These are phyloP conservation scores for Selene dorsalis DNA, from an alignment of 2,797 vertebrate genomes.

Conservation along the genomic window DNA sequence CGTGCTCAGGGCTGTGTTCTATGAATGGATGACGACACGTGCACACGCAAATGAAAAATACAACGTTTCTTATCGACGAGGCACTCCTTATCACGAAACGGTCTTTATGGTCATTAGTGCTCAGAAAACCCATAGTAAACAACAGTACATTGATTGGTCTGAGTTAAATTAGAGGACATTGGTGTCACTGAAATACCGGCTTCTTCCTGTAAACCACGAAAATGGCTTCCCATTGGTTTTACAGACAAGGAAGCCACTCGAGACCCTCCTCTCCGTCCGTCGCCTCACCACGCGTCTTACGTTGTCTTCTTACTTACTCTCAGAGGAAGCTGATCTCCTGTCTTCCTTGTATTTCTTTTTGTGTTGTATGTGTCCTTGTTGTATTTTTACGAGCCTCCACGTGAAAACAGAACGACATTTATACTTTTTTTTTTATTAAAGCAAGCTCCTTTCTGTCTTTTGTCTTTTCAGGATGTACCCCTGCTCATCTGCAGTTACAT, in stretches of 20 bases:
- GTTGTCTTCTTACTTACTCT: not conserved
- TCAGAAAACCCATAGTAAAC: rapidly evolving
- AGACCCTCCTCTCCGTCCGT: constrained; percentile 22
- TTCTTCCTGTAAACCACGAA: constrained; percentile 70
- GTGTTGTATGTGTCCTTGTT: not conserved
- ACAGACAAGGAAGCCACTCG: constrained; percentile 8
- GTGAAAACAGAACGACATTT: not conserved
- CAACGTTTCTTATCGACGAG: not conserved
- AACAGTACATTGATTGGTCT: rapidly evolving
- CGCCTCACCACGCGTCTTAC: not conserved
- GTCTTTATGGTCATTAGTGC: rapidly evolving
- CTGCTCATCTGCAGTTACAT: constrained; percentile 79
- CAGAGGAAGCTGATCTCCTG: not conserved
- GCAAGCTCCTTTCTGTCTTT: constrained; percentile 2
- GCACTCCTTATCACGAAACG: not conserved
- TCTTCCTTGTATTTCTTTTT: rapidly evolving
- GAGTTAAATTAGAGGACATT: not conserved
- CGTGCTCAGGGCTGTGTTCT: not conserved
- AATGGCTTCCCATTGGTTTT: constrained; percentile 72
- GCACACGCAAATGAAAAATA: constrained; percentile 13
- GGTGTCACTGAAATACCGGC: not conserved
- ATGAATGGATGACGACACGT: constrained; percentile 79
- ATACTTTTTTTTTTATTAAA: not conserved
- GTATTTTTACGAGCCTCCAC: not conserved
- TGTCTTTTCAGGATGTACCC: constrained; percentile 85